Evolutionary conservation across 2,113 vertebrate species (phyloP).

Genomic region (Centropus bengalensis): DNA sequence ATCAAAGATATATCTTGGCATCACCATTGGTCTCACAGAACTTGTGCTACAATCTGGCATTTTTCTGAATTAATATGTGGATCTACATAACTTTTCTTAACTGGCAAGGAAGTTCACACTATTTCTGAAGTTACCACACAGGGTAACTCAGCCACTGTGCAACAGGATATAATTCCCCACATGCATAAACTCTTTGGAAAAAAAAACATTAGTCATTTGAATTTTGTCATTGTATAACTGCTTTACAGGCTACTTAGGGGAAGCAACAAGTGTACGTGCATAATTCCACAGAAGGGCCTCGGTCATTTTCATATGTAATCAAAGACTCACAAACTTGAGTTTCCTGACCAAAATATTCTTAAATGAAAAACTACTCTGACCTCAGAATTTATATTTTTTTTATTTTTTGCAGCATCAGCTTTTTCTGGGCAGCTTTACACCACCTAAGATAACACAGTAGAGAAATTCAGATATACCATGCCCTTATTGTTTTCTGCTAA

Average conservation of each 20-base stretch:
- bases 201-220: constrained; percentile 19
- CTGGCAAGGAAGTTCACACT: background rate
- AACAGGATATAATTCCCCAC: constrained; percentile 8
- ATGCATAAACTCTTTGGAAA: background rate
- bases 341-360: background rate
- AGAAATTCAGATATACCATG: background rate
- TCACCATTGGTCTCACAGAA: background rate
- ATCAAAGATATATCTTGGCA: background rate
- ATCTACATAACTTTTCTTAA: background rate
- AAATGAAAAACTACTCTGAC: background rate
- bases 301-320: background rate
- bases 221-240: constrained; percentile 48
- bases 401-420: background rate
- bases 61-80: background rate
- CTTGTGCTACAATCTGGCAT: background rate
- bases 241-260: background rate
- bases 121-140: constrained; percentile 18
- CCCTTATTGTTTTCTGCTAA: background rate
- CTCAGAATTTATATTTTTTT: background rate
- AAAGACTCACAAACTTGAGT: background rate
- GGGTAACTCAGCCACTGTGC: constrained; percentile 3
- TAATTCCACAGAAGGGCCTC: background rate
- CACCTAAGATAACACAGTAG: background rate
- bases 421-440: background rate
- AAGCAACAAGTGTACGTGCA: background rate